phyloP scores from a whole-genome alignment of 2,888 invertebrate species.

The Leptarthrus brevirostris region DNA sequence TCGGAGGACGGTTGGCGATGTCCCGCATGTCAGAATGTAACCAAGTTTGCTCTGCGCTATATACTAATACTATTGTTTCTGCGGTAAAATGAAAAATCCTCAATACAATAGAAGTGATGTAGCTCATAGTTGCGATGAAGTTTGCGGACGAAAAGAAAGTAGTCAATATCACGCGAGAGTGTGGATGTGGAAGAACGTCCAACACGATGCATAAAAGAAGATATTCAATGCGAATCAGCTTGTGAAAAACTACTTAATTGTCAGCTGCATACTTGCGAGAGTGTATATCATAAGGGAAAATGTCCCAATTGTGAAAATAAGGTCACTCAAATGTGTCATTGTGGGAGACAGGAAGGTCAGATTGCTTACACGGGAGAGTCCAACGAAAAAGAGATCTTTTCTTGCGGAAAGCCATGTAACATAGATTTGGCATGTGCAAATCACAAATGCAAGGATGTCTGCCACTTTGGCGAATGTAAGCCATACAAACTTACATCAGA shows the following conservation, averaged over 20 bases:
- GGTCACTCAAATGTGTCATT: constrained; percentile 79
- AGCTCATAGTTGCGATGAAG: constrained; percentile 92
- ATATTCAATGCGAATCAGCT: constrained; percentile 77
- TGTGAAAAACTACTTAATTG: constrained; percentile 85
- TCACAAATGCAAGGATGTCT: constrained; percentile 76
- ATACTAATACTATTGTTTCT: constrained; percentile 83
- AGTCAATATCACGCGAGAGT: constrained; percentile 74
- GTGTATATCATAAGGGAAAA: constrained; percentile 81
- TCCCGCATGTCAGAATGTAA: constrained; percentile 92
- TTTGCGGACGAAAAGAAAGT: constrained; percentile 74
- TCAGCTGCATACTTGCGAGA: constrained; percentile 78
- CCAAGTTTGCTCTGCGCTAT: constrained; percentile 77
- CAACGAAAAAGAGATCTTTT: constrained; percentile 68
- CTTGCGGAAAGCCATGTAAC: constrained; percentile 74
- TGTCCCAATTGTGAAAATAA: constrained; percentile 79
- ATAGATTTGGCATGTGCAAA: constrained; percentile 74
- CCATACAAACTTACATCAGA: constrained; percentile 74
- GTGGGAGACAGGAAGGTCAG: constrained; percentile 73
- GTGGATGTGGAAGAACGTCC: constrained; percentile 82
- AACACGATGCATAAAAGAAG: constrained; percentile 75
- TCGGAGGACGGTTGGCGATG: constrained; percentile 91
- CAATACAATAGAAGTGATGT: constrained; percentile 79
- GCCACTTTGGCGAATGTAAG: constrained; percentile 77
- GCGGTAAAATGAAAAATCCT: constrained; percentile 82
- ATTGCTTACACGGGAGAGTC: constrained; percentile 73